Percentiles rank a stretch among this genome's conserved stretches.
Conservation (phyloP, 2,888 invertebrate species). For the Eilema griseolum region DNA sequence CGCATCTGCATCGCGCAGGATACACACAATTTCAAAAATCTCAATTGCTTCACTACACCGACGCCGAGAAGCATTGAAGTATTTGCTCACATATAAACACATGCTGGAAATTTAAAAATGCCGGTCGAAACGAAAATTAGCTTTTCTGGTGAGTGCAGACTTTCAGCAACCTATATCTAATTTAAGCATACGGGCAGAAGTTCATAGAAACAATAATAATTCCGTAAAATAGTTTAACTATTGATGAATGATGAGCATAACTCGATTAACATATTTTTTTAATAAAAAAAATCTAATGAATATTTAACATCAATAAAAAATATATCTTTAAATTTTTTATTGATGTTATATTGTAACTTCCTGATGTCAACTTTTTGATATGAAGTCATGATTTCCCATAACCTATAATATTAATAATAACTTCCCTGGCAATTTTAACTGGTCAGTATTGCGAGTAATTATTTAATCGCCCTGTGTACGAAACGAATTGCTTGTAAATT, state of each 20-base stretch:
- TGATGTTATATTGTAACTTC: constrained; percentile 27
- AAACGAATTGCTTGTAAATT: constrained; percentile 33
- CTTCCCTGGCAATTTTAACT: constrained; percentile 20
- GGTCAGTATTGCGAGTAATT: constrained; percentile 20
- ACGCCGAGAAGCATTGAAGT: constrained; percentile 34
- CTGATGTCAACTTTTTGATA: constrained; percentile 13
- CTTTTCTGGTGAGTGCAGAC: constrained; percentile 80
- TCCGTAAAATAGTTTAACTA: constrained; percentile 15
- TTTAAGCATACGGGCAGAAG: constrained; percentile 24
- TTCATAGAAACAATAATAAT: constrained; percentile 29
- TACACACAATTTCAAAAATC: constrained; percentile 50
- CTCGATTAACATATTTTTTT: constrained; percentile 9
- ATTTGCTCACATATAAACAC: constrained; percentile 27
- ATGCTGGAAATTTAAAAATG: constrained; percentile 63
- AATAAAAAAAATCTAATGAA: constrained; percentile 18
- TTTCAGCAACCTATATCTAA: constrained; percentile 30
- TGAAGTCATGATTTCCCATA: constrained; percentile 3
- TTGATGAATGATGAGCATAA: constrained; percentile 12
- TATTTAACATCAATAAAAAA: constrained; percentile 21
- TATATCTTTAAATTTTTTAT: constrained; percentile 24
- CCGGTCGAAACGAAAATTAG: constrained; percentile 84
- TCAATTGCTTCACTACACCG: constrained; percentile 39
- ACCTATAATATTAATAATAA: constrained; percentile 7
- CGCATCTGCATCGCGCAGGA: constrained; percentile 67
- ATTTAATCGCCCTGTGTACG: constrained; percentile 20